Evolutionary conservation across 1,140 invertebrate genomes (phyloP), one percentile per base, ranked within the genome.

Genomic region (Varroa destructor): DNA sequence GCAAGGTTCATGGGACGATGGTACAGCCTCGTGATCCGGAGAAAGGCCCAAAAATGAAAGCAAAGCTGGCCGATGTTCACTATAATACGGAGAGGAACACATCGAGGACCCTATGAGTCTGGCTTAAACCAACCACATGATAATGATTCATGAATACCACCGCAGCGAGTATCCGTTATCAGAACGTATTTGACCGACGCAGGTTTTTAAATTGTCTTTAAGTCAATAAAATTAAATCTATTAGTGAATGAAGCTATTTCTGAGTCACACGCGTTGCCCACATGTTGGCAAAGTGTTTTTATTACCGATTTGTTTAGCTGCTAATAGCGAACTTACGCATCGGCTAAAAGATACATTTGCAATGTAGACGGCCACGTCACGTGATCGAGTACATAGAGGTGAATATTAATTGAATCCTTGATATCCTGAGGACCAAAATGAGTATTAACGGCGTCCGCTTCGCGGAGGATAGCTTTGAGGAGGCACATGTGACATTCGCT

Each of bases 361-460:
- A 97, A 80, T 61, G 89, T 85, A 82, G 97, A 92, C 61, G 93
- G 89, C 92, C 93, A 98, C 55, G 93, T 95, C 81, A 97, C 87
- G 57, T 87, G 82, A 83, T 98, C 95, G 74, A 94, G 86, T 77
- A 95, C 86, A 82, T 89, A 96, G 36, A 97, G 82, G 74, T 88
- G 86, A 71, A 95, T 87, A 80, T 97, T 97, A 0, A 97, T 88
- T 79, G 90, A 93, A 80, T 97, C 94, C 82, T 97, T 97, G 77
- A 92, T 88, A 82, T 98, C 95, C 71, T 93, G 80, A 12, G 93
- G 91, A 67, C 93, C 93, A 83, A 95, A 97, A 78, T 91, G 89
- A 25, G 93, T 95, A 77, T 91, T 90, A 79, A 93, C 91, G 0
- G 87, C 86, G 80, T 97, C 94, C 81, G 97, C 93, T 82, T 97